Evolutionary conservation across 2,797 vertebrate genomes (phyloP), one percentile per base, ranked within the genome.

Genomic region (Coreius guichenoti): DNA sequence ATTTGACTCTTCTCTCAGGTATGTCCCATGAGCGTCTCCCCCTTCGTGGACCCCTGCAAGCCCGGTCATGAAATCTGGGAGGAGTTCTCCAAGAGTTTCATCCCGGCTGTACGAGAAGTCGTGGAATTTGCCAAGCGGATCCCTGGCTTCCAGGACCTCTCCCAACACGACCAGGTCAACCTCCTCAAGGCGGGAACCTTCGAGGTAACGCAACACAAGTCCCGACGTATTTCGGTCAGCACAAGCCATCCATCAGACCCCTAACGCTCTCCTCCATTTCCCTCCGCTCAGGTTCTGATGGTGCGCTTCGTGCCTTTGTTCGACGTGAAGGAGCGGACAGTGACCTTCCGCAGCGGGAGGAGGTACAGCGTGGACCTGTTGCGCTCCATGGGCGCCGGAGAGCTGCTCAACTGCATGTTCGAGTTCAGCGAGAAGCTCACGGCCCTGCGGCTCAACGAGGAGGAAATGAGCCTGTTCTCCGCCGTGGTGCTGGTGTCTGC

Each of bases 11-110:
- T 79, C 49, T 72, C 56, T 23, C 92, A 99, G 98, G 97, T 99
- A 72, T 99, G 97, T 92, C 98, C 98, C 2, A 99, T 98, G 98
- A 98, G 96, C 93, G 93, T 94, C 43, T 97, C 97, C 61, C 97
- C 98, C 0, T 95, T 95, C 1, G 97, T 99, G 92, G 97, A 98
- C 91, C 96, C 98, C 79, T 93, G 90, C 90, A 98, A 97, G 91
- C 95, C 97, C 11, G 97, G 97, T 80, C 97, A 99, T 92, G 97
- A 98, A 93, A 92, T 99, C 90, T 99, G 98, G 98, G 98, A 99
- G 94, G 98, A 99, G 92, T 99, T 99, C 93, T 99, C 98, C 45
- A 93, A 96, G 96, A 98, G 97, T 91, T 99, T 99, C 92, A 99
- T 98, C 9, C 98, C 98, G 1, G 98, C 98, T 0, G 98, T 99